Conservation (phyloP, 2,113 vertebrate species). For the Laticauda laticaudata region DNA sequence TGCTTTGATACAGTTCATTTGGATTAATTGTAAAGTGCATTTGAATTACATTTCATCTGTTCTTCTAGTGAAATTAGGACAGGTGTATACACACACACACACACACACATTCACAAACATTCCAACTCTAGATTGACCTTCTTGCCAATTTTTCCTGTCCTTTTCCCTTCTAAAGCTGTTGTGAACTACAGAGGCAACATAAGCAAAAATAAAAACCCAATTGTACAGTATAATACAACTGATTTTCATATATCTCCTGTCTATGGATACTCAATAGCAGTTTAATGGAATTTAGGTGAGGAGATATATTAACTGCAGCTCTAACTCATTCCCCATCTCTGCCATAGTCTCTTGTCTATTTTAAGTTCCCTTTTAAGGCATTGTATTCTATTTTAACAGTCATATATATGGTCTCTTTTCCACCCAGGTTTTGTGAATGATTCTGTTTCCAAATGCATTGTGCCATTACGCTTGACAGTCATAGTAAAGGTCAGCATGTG, state of each 20-base stretch:
- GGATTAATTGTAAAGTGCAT: neutral
- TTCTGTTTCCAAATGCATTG: conserved; percentile 78
- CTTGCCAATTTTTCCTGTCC: neutral
- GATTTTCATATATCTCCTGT: neutral
- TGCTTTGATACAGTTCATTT: neutral
- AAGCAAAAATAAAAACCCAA: neutral
- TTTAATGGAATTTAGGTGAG: neutral
- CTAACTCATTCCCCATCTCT: neutral
- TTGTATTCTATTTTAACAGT: neutral
- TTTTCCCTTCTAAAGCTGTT: neutral
- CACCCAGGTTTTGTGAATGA: conserved; percentile 78
- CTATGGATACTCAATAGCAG: neutral
- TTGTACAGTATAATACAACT: neutral
- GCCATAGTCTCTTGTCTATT: neutral
- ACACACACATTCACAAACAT: neutral
- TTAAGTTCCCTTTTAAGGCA: neutral
- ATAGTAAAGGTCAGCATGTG: conserved; percentile 89
- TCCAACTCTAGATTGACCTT: neutral
- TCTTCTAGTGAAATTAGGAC: neutral
- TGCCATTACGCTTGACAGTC: conserved; percentile 86
- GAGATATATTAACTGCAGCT: neutral
- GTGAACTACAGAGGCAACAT: neutral
- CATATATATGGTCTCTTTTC: neutral
- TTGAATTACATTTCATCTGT: neutral
- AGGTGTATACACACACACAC: neutral